phyloP scores from a whole-genome alignment of 2,113 vertebrate genomes.

The Notiomystis cincta region DNA sequence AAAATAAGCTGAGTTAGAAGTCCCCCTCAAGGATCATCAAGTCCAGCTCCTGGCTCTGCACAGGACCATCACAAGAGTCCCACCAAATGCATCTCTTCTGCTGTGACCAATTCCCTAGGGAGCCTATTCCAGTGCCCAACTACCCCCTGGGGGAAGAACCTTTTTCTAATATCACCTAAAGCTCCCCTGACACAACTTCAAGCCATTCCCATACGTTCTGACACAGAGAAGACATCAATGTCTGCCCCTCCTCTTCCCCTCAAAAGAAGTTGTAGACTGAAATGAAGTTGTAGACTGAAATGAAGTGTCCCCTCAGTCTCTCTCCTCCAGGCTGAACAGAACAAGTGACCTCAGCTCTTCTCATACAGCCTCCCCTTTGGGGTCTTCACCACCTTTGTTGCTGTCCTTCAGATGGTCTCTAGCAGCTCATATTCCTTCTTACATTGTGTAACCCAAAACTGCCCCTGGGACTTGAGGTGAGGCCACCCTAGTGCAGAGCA shows the following conservation, averaged over 20 bases:
- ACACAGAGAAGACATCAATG: neutral
- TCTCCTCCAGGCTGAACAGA: neutral
- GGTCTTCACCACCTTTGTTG: neutral
- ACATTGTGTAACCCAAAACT: neutral
- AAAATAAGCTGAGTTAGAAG: neutral
- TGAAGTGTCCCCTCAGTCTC: neutral
- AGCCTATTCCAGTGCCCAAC: neutral
- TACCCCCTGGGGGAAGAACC: neutral
- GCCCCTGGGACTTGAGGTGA: rapidly evolving
- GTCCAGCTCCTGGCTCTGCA: neutral
- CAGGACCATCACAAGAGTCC: no score
- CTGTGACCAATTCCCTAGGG: neutral
- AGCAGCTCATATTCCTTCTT: neutral
- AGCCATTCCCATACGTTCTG: neutral
- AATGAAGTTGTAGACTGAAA: no score
- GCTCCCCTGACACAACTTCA: neutral
- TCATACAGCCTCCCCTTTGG: neutral
- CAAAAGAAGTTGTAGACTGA: no score
- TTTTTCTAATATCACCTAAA: neutral
- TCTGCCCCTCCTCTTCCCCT: neutral
- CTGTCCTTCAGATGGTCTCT: neutral
- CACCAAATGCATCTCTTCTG: neutral
- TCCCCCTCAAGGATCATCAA: rapidly evolving
- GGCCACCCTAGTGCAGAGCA: neutral
- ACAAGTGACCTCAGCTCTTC: rapidly evolving